Percentiles rank a stretch among this genome's conserved stretches.
Evolutionary conservation across 2,888 invertebrate genomes (phyloP).

Genomic region (Lamproptera curius): DNA sequence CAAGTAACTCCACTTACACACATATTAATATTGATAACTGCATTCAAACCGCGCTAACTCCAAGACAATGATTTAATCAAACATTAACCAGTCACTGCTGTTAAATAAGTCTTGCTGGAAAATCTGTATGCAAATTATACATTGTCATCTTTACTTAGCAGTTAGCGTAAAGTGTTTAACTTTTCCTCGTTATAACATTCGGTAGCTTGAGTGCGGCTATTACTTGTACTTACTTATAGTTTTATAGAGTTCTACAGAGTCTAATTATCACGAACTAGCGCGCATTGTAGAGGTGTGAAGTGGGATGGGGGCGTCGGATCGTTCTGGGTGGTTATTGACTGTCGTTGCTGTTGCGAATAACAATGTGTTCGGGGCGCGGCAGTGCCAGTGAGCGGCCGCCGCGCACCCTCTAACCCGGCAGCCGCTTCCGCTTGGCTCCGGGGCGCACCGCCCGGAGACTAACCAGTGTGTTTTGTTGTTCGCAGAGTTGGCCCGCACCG

Average conservation of each 20-base stretch:
- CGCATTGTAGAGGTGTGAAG: not conserved
- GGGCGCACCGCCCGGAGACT: slow-evolving; percentile 68
- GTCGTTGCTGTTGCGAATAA: slow-evolving; percentile 18
- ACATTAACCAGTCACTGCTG: not conserved
- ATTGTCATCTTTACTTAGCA: slow-evolving; percentile 1
- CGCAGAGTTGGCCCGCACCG: slow-evolving; percentile 77
- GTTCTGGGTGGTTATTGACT: not conserved
- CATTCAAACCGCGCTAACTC: slow-evolving; percentile 5
- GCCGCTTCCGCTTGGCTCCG: slow-evolving; percentile 77
- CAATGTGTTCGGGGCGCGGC: slow-evolving; percentile 28
- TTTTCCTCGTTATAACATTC: not conserved
- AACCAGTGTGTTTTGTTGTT: slow-evolving; percentile 78
- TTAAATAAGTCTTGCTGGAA: slow-evolving; percentile 10
- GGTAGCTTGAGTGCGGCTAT: not conserved
- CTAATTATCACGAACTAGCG: not conserved
- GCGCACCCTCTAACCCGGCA: slow-evolving; percentile 74
- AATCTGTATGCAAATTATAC: slow-evolving; percentile 10
- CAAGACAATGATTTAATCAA: slow-evolving; percentile 8
- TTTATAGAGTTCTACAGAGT: not conserved
- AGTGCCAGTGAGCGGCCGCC: slow-evolving; percentile 53
- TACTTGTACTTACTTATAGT: not conserved
- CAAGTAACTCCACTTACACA: slow-evolving; percentile 6
- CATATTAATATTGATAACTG: slow-evolving; percentile 8
- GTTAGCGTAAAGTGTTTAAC: slow-evolving; percentile 7
- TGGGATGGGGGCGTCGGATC: too few species aligned